Evolutionary conservation across 1,140 invertebrate species (phyloP).

Genomic region (Bombus cullumanus): DNA sequence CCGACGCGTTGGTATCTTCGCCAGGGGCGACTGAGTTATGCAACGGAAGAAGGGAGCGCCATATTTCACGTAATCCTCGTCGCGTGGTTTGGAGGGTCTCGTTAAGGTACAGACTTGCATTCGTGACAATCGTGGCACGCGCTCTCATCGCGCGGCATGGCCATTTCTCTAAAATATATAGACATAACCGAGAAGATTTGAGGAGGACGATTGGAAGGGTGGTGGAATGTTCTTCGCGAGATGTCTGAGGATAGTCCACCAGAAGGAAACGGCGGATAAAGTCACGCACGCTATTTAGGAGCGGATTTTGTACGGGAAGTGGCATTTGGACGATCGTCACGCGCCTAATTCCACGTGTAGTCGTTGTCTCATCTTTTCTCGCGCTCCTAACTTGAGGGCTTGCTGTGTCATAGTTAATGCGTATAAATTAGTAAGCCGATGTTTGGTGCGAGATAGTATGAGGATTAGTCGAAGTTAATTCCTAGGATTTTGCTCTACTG

Average conservation of each 20-base stretch:
- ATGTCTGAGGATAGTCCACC: neutral
- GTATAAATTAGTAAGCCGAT: no score
- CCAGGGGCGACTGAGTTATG: neutral
- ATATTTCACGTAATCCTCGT: slow-evolving; percentile 26
- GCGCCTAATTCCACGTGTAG: neutral
- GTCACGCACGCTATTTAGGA: slow-evolving; percentile 67
- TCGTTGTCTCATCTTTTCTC: no score
- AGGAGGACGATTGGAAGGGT: slow-evolving; percentile 31
- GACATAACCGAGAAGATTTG: slow-evolving; percentile 68
- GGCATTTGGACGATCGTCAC: slow-evolving; percentile 33
- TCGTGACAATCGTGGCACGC: slow-evolving; percentile 23
- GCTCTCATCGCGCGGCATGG: neutral
- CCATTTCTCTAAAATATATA: neutral
- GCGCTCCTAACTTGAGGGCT: neutral
- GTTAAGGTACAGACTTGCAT: slow-evolving; percentile 29
- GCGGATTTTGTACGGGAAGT: slow-evolving; percentile 61
- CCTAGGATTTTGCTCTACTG: no score
- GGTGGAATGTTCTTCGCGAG: slow-evolving; percentile 55
- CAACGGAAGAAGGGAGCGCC: slow-evolving; percentile 10
- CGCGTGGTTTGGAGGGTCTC: neutral
- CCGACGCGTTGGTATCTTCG: neutral
- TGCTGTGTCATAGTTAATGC: neutral
- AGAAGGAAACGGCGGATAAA: slow-evolving; percentile 26
- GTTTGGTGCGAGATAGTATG: neutral
- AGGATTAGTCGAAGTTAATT: neutral